Evolutionary conservation across 2,888 invertebrate genomes (phyloP), one percentile per base, ranked within the genome.

Genomic region (Osmoderma eremita): DNA sequence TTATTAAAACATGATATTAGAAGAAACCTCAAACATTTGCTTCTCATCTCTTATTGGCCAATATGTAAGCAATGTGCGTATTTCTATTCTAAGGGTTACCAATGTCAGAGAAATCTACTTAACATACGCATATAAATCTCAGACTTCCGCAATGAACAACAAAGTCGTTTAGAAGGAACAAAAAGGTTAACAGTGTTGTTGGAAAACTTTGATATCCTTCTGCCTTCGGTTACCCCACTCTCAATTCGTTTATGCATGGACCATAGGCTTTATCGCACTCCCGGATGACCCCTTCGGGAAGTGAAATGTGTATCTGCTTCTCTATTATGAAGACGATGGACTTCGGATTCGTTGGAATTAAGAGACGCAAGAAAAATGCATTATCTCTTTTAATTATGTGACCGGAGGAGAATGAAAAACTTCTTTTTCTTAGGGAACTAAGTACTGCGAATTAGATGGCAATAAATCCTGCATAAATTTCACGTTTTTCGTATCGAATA

Each of bases 381-480:
- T 65, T 65, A 65, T 56, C 65, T 53, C 58, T 56, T 56, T 65
- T 65, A 65, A 65, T 65, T 65, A 65, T 58, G 45, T 58, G 20
- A 45, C 22, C 45, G 1, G 45, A 42, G 45, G 30, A 24, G 45
- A 42, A 15, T 42, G 24, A 39, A n/a, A 45, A 45, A 45, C 24
- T 45, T 58, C 24, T 30, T n/a, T 38, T 53, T 36, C 36, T 53
- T 1, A 8, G 45, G 15, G 24, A 45, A 58, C 17, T 6, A 17
- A 42, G 58, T 24, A 24, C 15, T 24, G 24, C 41, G 58, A 50
- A 65, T 58, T 58, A 56, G 50, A 65, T 68, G 15, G 53, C 41
- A 68, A 65, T 68, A 68, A 68, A 68, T 65, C 53, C 54, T 8
- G 61, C 22, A 39, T 68, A 68, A 68, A 68, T 68, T 58, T 36